A percentile compares a stretch with the other conserved stretches of the same genome.
phyloP scores from a whole-genome alignment of 2,888 invertebrate genomes.

The Brachypalpus laphriformis region DNA sequence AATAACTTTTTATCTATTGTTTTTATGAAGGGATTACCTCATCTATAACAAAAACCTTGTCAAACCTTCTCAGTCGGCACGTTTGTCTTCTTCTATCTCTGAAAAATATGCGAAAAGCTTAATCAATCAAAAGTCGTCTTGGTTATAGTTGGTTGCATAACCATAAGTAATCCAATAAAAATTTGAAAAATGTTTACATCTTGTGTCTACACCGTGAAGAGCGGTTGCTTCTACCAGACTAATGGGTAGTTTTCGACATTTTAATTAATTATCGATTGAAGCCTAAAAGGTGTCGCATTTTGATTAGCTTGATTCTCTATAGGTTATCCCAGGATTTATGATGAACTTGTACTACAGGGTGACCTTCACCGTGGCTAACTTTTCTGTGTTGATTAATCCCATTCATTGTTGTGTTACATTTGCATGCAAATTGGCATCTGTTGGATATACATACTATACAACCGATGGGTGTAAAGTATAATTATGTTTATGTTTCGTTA shows the following conservation, averaged over 20 bases:
- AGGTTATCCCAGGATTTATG: background rate
- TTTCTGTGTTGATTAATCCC: background rate
- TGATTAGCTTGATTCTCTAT: background rate
- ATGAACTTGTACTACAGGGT: background rate
- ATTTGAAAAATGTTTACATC: background rate
- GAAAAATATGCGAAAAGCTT: background rate
- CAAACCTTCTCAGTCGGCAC: background rate
- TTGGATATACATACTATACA: background rate
- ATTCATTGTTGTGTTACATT: background rate
- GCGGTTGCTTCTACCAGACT: background rate
- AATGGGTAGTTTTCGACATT: constrained; percentile 2
- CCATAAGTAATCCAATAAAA: background rate
- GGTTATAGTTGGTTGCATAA: background rate
- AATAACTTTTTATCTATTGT: no score
- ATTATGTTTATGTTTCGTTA: constrained; percentile 1
- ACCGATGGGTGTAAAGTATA: background rate
- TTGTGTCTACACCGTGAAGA: background rate
- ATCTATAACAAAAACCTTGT: no score
- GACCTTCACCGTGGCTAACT: background rate
- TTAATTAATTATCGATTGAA: background rate
- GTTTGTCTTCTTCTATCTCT: background rate
- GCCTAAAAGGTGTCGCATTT: background rate
- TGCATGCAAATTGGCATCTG: background rate
- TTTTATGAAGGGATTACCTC: no score
- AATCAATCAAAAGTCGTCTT: background rate